Evolutionary conservation across 2,113 vertebrate species (phyloP).

Genomic region (Ptilonorhynchus violaceus): DNA sequence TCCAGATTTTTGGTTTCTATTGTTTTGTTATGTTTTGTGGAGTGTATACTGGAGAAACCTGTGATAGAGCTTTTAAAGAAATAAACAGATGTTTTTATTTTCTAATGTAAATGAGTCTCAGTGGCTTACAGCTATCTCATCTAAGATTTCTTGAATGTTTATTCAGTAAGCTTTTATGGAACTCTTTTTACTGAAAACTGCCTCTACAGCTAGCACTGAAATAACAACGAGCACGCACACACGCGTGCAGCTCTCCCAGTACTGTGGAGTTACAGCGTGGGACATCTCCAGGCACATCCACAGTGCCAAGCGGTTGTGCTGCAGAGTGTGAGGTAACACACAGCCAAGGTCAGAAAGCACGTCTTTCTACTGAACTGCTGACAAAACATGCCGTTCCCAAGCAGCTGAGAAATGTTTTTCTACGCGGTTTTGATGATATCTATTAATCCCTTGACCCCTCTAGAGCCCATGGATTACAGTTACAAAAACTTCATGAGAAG

Average conservation of each 20-base stretch:
- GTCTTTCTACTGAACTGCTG: background rate
- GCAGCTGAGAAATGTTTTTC: background rate
- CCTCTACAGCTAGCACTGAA: background rate
- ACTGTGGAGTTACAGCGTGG: background rate
- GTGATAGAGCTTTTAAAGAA: background rate
- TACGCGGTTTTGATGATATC: background rate
- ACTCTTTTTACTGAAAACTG: background rate
- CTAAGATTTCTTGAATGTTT: background rate
- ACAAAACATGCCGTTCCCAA: background rate
- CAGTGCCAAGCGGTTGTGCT: background rate
- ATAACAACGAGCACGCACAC: background rate
- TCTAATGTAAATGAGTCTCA: background rate
- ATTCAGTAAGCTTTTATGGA: background rate
- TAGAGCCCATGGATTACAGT: background rate
- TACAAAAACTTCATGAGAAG: background rate
- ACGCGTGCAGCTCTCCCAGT: fast-evolving
- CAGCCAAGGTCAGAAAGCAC: background rate
- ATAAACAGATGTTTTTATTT: background rate
- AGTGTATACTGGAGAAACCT: background rate
- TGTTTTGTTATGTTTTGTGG: background rate
- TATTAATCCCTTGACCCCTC: background rate
- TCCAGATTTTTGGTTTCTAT: background rate
- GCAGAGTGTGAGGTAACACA: background rate
- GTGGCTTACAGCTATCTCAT: background rate
- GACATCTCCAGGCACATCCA: background rate